Conservation (phyloP, 2,797 vertebrate species). For the Triplophysa bombifrons region DNA sequence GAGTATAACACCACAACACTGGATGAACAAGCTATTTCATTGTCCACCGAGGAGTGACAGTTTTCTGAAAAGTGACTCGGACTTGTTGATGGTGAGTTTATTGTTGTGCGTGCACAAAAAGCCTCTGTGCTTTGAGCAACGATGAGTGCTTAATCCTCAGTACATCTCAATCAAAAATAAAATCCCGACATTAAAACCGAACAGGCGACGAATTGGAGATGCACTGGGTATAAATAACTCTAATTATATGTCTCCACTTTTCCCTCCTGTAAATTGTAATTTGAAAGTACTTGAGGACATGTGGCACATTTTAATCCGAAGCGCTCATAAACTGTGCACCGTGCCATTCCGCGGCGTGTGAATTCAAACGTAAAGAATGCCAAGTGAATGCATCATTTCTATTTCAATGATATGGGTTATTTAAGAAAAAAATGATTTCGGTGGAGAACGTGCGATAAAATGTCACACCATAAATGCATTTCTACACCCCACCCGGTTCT, state of each 20-base stretch:
- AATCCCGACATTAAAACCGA: slow-evolving; percentile 20
- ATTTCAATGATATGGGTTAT: slow-evolving; percentile 31
- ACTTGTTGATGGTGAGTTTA: slow-evolving; percentile 18
- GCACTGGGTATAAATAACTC: slow-evolving; percentile 21
- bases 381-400: slow-evolving; percentile 45
- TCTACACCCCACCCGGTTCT: slow-evolving; percentile 19
- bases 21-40: neutral
- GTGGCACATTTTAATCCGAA: slow-evolving; percentile 46
- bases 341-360: slow-evolving; percentile 36
- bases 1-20: neutral
- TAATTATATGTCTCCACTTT: slow-evolving; percentile 42
- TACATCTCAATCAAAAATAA: slow-evolving; percentile 33
- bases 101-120: neutral
- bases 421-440: slow-evolving; percentile 28
- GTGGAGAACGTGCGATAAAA: slow-evolving; percentile 34
- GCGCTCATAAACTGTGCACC: slow-evolving; percentile 36
- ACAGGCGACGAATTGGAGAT: slow-evolving; percentile 30
- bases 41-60: neutral
- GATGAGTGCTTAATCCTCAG: slow-evolving; percentile 31
- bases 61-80: neutral
- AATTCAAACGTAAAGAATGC: slow-evolving; percentile 54
- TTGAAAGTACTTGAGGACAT: slow-evolving; percentile 54
- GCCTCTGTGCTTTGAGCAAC: slow-evolving; percentile 12
- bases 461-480: slow-evolving; percentile 25
- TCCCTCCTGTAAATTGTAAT: slow-evolving; percentile 31